These are phyloP conservation scores for Eupeodes latifasciatus DNA, from an alignment of 2,888 invertebrate species.

Conservation along the genomic window DNA sequence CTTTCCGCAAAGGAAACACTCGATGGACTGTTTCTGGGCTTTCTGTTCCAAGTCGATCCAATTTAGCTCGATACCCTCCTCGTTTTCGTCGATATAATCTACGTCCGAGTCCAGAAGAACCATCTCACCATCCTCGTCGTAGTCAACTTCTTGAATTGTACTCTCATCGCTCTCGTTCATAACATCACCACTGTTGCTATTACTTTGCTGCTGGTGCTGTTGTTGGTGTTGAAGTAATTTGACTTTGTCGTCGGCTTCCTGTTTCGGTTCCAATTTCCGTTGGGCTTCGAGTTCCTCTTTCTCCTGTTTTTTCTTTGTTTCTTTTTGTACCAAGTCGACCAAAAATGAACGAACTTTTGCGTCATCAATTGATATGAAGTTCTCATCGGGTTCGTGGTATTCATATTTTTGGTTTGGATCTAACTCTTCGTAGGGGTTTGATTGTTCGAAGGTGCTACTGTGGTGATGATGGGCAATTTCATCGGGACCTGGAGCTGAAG, in stretches of 20 bases:
- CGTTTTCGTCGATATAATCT: conserved; percentile 77
- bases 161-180: conserved; percentile 68
- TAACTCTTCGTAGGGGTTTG: conserved; percentile 60
- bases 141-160: conserved; percentile 65
- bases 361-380: conserved; percentile 83
- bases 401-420: conserved; percentile 78
- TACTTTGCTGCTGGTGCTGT: conserved; percentile 15
- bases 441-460: conserved; percentile 60
- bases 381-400: conserved; percentile 82
- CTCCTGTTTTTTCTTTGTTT: conserved; percentile 77
- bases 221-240: too few species aligned
- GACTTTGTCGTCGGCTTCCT: conserved; percentile 30
- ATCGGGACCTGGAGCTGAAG: conserved; percentile 46
- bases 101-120: conserved; percentile 68
- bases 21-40: conserved; percentile 81
- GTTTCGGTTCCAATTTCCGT: conserved; percentile 53
- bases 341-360: conserved; percentile 81
- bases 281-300: conserved; percentile 54
- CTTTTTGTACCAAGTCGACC: conserved; percentile 80
- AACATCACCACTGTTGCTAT: conserved; percentile 36
- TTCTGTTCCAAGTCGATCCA: conserved; percentile 80
- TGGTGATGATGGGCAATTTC: conserved; percentile 47
- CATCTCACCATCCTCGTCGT: conserved; percentile 77
- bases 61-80: conserved; percentile 77
- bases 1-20: conserved; percentile 83